phyloP scores from a whole-genome alignment of 1,140 invertebrate species.

The Bombyx mori region ASM3026992v2 NC_085111.1:15861501-15862000 shows the following conservation, averaged over 20 bases:
- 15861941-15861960: too few relatives aligned
- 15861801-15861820: conserved; percentile 90
- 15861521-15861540: neutral
- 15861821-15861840: conserved; percentile 80
- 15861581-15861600: conserved; percentile 96
- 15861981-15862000: too few relatives aligned
- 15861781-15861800: conserved; percentile 89
- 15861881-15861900: too few relatives aligned
- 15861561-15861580: conserved; percentile 85
- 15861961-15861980: too few relatives aligned
- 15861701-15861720: too few relatives aligned
- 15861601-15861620: conserved; percentile 95
- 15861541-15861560: conserved; percentile 3
- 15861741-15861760: conserved; percentile 53
- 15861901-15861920: too few relatives aligned
- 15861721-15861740: too few relatives aligned
- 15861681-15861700: neutral
- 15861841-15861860: too few relatives aligned
- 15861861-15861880: too few relatives aligned
- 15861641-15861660: conserved; percentile 97
- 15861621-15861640: conserved; percentile 90
- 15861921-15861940: too few relatives aligned
- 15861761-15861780: conserved; percentile 86
- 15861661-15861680: conserved; percentile 75
- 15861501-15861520: too few relatives aligned